These are phyloP conservation scores for Phania funesta DNA, from an alignment of 2,888 invertebrate genomes.

Conservation along the genomic window DNA sequence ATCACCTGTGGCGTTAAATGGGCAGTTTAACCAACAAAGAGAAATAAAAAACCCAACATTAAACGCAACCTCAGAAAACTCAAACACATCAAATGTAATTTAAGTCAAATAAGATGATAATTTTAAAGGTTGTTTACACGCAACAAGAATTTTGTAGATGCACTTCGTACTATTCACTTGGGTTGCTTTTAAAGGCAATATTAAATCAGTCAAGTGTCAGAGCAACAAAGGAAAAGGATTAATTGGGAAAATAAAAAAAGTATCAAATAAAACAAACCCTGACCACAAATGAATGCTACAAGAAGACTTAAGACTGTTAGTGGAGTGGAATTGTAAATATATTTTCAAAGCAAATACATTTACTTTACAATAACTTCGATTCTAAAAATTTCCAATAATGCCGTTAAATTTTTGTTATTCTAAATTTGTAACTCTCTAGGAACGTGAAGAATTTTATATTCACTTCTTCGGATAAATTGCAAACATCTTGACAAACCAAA, in stretches of 20 bases:
- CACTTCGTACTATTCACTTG: constrained; percentile 38
- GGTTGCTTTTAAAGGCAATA: constrained; percentile 59
- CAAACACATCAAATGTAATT: constrained; percentile 58
- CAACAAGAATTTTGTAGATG: constrained; percentile 48
- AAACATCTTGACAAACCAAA: neutral
- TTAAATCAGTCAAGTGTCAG: constrained; percentile 71
- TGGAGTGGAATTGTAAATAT: neutral
- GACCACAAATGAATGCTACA: neutral
- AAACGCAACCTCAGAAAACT: constrained; percentile 26
- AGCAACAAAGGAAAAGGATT: constrained; percentile 57
- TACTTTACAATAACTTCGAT: no score
- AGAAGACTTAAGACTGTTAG: neutral
- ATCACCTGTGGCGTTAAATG: constrained; percentile 69
- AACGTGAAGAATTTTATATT: no score
- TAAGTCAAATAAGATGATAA: constrained; percentile 62
- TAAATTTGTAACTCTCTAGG: no score
- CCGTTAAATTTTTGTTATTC: no score
- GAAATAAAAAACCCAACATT: neutral
- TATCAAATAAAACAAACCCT: neutral
- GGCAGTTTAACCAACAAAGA: constrained; percentile 46
- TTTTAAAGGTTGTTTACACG: constrained; percentile 63
- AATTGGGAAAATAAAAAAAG: constrained; percentile 33
- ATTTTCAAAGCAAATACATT: no score
- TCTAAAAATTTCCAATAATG: no score
- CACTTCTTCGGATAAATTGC: neutral